Evolutionary conservation across 1,140 invertebrate species (phyloP).

Genomic region (Sinella curviseta): DNA sequence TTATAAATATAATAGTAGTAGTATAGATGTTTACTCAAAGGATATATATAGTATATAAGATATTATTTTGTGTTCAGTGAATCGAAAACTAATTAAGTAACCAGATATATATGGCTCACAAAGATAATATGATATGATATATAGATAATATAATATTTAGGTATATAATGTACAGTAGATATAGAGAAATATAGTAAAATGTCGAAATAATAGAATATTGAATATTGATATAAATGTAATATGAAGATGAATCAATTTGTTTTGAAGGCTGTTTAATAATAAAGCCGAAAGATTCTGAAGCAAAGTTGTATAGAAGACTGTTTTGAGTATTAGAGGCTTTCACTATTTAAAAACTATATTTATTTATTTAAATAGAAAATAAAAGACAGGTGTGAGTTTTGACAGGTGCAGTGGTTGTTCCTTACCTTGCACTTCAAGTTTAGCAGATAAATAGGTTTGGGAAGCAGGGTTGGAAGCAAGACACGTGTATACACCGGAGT

Average conservation of each 20-base stretch:
- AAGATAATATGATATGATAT: no score
- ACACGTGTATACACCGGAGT: conserved; percentile 79
- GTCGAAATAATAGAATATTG: no score
- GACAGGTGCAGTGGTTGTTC: not conserved
- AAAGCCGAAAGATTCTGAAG: not conserved
- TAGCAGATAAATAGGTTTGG: conserved; percentile 71
- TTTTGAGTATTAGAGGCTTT: no score
- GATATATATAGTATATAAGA: no score
- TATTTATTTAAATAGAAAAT: no score
- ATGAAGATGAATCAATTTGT: no score
- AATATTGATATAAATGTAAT: no score
- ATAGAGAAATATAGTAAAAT: no score
- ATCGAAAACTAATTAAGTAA: not conserved
- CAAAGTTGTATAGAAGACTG: not conserved
- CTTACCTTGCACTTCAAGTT: conserved; percentile 81
- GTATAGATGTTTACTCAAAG: not conserved
- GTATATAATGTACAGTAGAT: not conserved
- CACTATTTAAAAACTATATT: no score
- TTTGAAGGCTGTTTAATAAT: no score
- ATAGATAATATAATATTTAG: not conserved
- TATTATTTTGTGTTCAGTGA: not conserved
- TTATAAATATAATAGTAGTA: no score
- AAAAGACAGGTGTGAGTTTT: no score
- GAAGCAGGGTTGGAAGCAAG: conserved; percentile 75
- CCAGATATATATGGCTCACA: not conserved